Evolutionary conservation across 2,797 vertebrate species (phyloP), one percentile per base, ranked within the genome.

Genomic region (Eidolon dupreanum): DNA sequence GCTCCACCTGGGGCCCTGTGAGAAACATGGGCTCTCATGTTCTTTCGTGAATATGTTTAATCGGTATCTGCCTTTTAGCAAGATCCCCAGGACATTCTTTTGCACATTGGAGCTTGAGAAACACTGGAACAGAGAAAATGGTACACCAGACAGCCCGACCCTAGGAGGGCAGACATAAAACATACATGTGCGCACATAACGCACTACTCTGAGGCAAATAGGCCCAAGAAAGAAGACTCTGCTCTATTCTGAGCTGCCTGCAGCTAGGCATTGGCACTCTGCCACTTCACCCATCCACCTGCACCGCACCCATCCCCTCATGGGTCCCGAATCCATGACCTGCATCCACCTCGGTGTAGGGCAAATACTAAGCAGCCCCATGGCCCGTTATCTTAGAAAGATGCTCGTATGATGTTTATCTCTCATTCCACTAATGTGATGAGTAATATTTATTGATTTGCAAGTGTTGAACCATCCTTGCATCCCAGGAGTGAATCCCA

Each of bases 141-240:
- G 46, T 49, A 53, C 59, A 41, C 6, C 1, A 43, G 6, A 79
- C 13, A 53, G 19, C 33, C 68, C 13, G 11, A 90, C 43, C n/a
- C 71, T 26, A 75, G 43, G 20, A 93, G 24, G 46, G 49, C 8
- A n/a, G 20, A n/a, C 16, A 11, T 46, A 28, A 71, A 92, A 57
- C 19, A 20, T 26, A 20, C 0, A 7, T 24, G 15, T 3, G 8
- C 7, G 3, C 24, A 26, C 1, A 10, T 22, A 53, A 49, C 51
- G 77, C 28, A 10, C 31, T 7, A 1, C 31, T 79, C 43, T 1
- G 19, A 55, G 17, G 65, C 51, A 91, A 28, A 65, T 0, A 28
- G 59, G 68, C 20, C 36, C 24, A 15, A 5, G 9, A 68, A 57
- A 46, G 85, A 66, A 63, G 51, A 70, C 5, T 15, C 46, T 57